Evolutionary conservation across 2,113 vertebrate species (phyloP).

Genomic region (Uropsilus gracilis): DNA sequence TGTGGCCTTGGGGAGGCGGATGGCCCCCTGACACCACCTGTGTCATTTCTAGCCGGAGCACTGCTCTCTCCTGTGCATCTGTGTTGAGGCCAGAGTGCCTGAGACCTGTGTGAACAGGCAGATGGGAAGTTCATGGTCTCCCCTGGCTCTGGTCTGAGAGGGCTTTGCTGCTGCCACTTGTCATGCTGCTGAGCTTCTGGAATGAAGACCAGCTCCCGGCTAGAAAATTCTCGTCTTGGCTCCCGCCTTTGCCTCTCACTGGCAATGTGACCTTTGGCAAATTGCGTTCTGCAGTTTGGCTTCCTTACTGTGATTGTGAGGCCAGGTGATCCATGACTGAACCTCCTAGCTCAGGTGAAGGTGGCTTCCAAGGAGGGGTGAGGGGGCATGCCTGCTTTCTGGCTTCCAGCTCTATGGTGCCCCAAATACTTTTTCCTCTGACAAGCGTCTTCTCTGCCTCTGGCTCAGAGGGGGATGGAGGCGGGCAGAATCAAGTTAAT

Average conservation of each 20-base stretch:
- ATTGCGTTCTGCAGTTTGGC: background rate
- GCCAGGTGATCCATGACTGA: too few species aligned
- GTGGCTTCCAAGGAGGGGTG: background rate
- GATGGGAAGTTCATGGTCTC: background rate
- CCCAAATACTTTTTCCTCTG: background rate
- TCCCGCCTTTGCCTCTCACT: background rate
- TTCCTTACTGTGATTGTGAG: background rate
- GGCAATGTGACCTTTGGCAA: background rate
- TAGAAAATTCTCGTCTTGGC: background rate
- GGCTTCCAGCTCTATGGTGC: background rate
- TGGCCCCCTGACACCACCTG: background rate
- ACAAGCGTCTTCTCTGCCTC: background rate
- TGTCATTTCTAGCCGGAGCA: background rate
- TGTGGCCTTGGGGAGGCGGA: background rate
- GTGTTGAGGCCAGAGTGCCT: background rate
- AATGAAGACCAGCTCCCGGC: background rate
- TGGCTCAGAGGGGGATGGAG: background rate
- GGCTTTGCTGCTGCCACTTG: background rate
- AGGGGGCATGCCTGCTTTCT: background rate
- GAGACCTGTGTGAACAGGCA: background rate
- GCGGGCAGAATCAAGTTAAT: constrained; percentile 41
- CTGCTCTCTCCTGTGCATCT: background rate
- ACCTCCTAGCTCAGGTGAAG: background rate
- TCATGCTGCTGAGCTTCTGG: background rate
- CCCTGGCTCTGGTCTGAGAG: background rate